These are phyloP conservation scores for Diabrotica balteata DNA, from an alignment of 2,888 invertebrate species.

Conservation along the genomic window DNA sequence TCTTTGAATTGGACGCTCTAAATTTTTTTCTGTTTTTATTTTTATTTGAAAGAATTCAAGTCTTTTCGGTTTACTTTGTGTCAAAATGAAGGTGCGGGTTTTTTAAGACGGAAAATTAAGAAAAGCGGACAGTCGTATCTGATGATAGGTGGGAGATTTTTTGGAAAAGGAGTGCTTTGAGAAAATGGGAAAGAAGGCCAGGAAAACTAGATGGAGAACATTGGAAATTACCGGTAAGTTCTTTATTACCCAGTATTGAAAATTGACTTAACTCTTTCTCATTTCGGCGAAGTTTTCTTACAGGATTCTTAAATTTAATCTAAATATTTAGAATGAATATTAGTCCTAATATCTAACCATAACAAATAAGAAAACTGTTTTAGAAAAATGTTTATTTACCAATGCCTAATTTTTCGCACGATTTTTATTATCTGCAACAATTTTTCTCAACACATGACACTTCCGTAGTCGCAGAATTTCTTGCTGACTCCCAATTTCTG, in stretches of 20 bases:
- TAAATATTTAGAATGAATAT: no score
- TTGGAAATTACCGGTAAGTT: constrained; percentile 66
- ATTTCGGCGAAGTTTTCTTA: no score
- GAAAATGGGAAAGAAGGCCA: constrained; percentile 68
- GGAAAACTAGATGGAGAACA: constrained; percentile 71
- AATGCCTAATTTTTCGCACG: neutral
- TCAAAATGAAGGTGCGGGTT: neutral
- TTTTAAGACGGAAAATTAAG: constrained; percentile 2
- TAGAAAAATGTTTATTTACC: neutral
- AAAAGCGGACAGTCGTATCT: constrained; percentile 27
- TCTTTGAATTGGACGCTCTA: neutral
- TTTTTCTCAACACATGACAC: no score
- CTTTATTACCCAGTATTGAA: no score
- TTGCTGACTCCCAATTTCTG: no score
- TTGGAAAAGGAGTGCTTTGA: constrained; percentile 37
- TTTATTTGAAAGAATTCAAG: neutral
- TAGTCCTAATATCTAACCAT: no score
- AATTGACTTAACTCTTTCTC: no score
- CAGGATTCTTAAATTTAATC: no score
- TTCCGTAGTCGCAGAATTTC: no score
- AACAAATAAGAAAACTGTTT: no score
- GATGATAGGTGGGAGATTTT: constrained; percentile 36
- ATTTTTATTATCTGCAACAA: neutral
- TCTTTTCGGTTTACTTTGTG: neutral
- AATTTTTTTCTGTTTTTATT: neutral